These are phyloP conservation scores for Triplophysa bombifrons DNA, from an alignment of 2,797 vertebrate genomes.

Conservation along the genomic window DNA sequence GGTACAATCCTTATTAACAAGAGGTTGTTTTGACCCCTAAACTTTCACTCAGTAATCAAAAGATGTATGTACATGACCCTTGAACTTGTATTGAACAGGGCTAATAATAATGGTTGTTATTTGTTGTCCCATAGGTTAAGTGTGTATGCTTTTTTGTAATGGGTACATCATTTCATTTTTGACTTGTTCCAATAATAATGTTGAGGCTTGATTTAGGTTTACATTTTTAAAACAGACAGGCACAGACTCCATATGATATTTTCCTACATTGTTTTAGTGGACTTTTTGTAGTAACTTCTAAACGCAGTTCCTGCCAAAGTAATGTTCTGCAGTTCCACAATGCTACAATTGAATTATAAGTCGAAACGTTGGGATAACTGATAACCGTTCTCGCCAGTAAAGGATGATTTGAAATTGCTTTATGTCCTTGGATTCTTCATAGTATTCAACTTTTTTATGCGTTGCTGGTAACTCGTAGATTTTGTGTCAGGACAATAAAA, in stretches of 20 bases:
- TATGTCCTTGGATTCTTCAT: slow-evolving; percentile 57
- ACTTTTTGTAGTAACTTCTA: slow-evolving; percentile 59
- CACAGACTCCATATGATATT: slow-evolving; percentile 32
- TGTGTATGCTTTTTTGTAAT: too few species aligned
- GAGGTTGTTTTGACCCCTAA: too few species aligned
- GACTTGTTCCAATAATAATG: too few species aligned
- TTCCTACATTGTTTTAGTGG: slow-evolving; percentile 55
- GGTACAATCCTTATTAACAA: too few species aligned
- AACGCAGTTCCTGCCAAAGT: slow-evolving; percentile 54
- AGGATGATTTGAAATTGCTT: slow-evolving; percentile 50
- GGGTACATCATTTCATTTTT: too few species aligned
- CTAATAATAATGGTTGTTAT: too few species aligned
- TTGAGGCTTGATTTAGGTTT: too few species aligned
- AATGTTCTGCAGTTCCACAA: slow-evolving; percentile 52
- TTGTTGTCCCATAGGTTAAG: too few species aligned
- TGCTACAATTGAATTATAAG: slow-evolving; percentile 48
- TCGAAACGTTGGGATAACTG: slow-evolving; percentile 41
- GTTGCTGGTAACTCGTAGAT: slow-evolving; percentile 44
- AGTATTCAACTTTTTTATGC: slow-evolving; percentile 58
- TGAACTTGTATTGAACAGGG: too few species aligned
- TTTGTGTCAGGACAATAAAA: slow-evolving; percentile 63
- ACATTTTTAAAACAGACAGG: too few species aligned
- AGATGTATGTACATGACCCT: too few species aligned
- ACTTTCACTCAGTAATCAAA: too few species aligned
- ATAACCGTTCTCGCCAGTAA: slow-evolving; percentile 41